Evolutionary conservation across 2,888 invertebrate species (phyloP).

Genomic region (Zaprionus lineosus): DNA sequence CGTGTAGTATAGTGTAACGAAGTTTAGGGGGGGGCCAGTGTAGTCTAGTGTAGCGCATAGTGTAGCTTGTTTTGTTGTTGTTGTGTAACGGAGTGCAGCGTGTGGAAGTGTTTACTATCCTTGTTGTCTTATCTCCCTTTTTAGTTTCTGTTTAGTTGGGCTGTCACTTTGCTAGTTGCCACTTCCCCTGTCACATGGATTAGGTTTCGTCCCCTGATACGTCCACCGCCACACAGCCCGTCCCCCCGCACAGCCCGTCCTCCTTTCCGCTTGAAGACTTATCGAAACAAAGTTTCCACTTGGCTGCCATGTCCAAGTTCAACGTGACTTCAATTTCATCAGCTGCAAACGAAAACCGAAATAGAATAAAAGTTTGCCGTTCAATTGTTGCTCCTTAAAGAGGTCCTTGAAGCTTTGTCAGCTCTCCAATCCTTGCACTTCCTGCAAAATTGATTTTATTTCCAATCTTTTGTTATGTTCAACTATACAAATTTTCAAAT

Average conservation of each 20-base stretch:
- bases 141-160: conserved; percentile 25
- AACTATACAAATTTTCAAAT: too few species aligned
- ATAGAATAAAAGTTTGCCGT: too few species aligned
- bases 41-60: neutral
- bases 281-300: too few species aligned
- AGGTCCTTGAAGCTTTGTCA: too few species aligned
- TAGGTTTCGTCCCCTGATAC: too few species aligned
- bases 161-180: conserved; percentile 53
- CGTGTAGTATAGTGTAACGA: too few species aligned
- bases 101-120: conserved; percentile 7
- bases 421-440: too few species aligned
- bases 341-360: conserved; percentile 15
- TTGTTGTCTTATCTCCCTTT: conserved; percentile 48
- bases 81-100: too few species aligned
- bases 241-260: neutral
- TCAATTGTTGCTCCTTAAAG: too few species aligned
- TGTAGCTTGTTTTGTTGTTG: neutral
- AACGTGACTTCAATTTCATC: conserved; percentile 9
- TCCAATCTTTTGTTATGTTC: too few species aligned
- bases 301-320: neutral
- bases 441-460: too few species aligned
- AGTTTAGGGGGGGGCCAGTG: neutral
- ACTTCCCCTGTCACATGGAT: conserved; percentile 23
- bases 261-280: too few species aligned
- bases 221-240: neutral